These are phyloP conservation scores for Mormyrus lacerda DNA, from an alignment of 2,113 vertebrate species.

Conservation along the genomic window DNA sequence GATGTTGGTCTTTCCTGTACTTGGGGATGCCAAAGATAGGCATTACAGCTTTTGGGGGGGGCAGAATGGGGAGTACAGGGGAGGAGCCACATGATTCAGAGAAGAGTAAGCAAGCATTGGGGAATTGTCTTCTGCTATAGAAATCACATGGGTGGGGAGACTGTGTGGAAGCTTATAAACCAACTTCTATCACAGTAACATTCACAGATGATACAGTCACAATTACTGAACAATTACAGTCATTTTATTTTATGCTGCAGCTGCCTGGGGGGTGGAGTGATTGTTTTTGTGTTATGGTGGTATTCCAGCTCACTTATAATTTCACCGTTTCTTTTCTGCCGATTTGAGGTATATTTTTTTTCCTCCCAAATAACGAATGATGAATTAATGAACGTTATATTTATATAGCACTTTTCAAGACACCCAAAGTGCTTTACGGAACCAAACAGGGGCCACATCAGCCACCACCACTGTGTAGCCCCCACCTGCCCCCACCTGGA, in stretches of 20 bases:
- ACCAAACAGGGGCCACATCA: too few relatives aligned
- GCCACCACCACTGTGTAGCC: too few relatives aligned
- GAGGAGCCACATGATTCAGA: not conserved
- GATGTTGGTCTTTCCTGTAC: not conserved
- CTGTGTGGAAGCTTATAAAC: not conserved
- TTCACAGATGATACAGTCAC: not conserved
- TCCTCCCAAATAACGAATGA: not conserved
- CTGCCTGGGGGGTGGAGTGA: not conserved
- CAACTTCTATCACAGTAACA: not conserved
- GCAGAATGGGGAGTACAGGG: not conserved
- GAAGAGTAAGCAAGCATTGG: not conserved
- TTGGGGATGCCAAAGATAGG: not conserved
- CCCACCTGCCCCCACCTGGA: too few relatives aligned
- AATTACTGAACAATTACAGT: not conserved
- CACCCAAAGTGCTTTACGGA: too few relatives aligned
- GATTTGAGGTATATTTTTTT: not conserved
- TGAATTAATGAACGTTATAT: too few relatives aligned
- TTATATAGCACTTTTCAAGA: too few relatives aligned
- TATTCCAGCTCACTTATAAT: not conserved
- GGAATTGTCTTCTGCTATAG: not conserved
- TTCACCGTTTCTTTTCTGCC: not conserved
- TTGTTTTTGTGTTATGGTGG: not conserved
- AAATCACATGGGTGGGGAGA: not conserved
- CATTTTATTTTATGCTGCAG: not conserved
- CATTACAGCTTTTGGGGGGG: not conserved